Conservation (phyloP, 2,797 vertebrate species). For the Gymnoscopelus braueri region DNA sequence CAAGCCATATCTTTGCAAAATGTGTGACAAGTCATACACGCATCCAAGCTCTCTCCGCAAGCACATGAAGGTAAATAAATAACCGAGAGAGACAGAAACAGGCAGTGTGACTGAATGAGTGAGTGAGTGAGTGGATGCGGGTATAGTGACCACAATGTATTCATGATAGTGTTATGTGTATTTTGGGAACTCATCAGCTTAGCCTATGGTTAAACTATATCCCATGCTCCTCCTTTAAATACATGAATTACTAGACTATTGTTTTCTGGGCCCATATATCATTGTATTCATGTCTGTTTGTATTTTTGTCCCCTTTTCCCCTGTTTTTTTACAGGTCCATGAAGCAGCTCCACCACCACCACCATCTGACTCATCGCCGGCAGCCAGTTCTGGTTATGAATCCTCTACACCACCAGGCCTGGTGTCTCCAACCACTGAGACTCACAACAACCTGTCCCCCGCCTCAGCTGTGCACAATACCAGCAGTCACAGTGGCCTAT, state of each 20-base stretch:
- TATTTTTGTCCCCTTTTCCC: neutral
- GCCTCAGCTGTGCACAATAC: conserved; percentile 90
- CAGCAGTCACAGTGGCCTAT: conserved; percentile 89
- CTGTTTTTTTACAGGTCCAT: conserved; percentile 83
- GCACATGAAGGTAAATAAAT: conserved; percentile 93
- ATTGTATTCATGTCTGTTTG: neutral
- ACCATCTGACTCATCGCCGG: conserved; percentile 93
- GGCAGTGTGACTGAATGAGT: neutral
- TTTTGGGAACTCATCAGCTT: too few relatives aligned
- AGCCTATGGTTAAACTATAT: too few relatives aligned
- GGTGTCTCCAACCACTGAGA: conserved; percentile 94
- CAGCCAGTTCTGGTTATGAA: conserved; percentile 95
- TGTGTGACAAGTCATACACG: conserved; percentile 99
- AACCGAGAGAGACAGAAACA: neutral
- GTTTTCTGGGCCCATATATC: too few relatives aligned
- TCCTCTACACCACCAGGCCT: conserved; percentile 94
- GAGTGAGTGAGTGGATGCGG: too few relatives aligned
- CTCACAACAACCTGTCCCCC: conserved; percentile 91
- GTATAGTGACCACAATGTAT: too few relatives aligned
- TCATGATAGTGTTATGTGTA: too few relatives aligned
- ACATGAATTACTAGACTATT: too few relatives aligned
- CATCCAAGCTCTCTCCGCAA: conserved; percentile 96
- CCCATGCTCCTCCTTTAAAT: too few relatives aligned
- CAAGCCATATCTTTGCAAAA: conserved; percentile 97
- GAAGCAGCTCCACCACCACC: conserved; percentile 89